Base-by-base conservation (phyloP, 2,797 vertebrate species). In the Coracias cyanogaster region DNA sequence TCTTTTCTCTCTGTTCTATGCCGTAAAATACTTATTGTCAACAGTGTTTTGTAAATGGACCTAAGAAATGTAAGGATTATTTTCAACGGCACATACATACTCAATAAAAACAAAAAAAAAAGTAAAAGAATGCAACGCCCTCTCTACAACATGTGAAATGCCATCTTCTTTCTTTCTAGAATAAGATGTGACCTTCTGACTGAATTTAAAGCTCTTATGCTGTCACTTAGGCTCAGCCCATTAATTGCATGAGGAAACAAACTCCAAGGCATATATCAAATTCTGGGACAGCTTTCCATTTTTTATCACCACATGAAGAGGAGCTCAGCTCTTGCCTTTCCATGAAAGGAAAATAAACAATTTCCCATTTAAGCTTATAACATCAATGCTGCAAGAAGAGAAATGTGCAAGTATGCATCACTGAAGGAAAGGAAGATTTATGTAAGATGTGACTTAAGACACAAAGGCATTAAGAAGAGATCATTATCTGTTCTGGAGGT, bases 381-480 rank as follows among this genome's bases (percentile, higher is more conserved):
- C 78, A 89, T 71, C 82, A 90, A 48, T 79, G 31, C 28, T 73
- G 49, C 71, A 89, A 73, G 55, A 79, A 86, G 39, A 73, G 41
- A 89, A 96, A 91, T 72, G 33, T 54, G n/a, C 39, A 55, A 87
- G 41, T 26, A 64, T 33, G n/a, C 41, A 64, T 45, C 22, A 48
- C n/a, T 70, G 72, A 86, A 83, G 61, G 35, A 82, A 94, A 86
- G 29, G 25, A 86, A 69, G 81, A 83, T 84, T 90, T 91, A 95
- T 45, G n/a, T 85, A 82, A 83, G 51, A 70, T 79, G 37, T 46
- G 65, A 88, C 24, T 92, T 93, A 67, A 83, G 76, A 86, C 55
- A 86, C n/a, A 81, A 82, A 86, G 60, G 71, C 62, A 88, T 84
- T 91, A 71, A 89, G 94, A 90, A 87, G 39, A 89, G 39, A 94